Conservation (phyloP, 2,888 invertebrate genomes). For the Acleris cristana region DNA sequence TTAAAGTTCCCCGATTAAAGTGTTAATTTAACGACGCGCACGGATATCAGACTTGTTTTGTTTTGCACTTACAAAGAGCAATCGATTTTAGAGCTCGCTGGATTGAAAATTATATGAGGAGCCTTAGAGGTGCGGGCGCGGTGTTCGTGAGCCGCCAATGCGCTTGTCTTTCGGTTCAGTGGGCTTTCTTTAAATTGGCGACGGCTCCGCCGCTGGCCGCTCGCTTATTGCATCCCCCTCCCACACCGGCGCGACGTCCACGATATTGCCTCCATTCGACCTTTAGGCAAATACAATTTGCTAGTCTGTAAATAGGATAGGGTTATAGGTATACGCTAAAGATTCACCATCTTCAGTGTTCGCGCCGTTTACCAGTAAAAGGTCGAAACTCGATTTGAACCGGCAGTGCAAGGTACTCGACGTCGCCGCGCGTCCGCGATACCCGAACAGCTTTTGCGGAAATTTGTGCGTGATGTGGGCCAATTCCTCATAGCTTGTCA, state of each 20-base stretch:
- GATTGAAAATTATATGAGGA: slow-evolving; percentile 83
- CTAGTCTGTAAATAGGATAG: slow-evolving; percentile 77
- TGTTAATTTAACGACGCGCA: slow-evolving; percentile 65
- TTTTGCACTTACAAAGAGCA: slow-evolving; percentile 81
- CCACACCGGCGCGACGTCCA: slow-evolving; percentile 78
- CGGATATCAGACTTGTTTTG: slow-evolving; percentile 63
- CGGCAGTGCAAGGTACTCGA: slow-evolving; percentile 47
- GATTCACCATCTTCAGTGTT: slow-evolving; percentile 53
- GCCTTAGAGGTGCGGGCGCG: slow-evolving; percentile 73
- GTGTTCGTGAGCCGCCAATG: slow-evolving; percentile 81
- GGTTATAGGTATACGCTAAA: slow-evolving; percentile 74
- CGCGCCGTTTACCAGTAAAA: slow-evolving; percentile 64
- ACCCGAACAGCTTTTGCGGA: slow-evolving; percentile 49
- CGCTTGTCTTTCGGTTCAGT: slow-evolving; percentile 85
- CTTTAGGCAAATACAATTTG: slow-evolving; percentile 82
- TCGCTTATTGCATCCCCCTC: slow-evolving; percentile 81
- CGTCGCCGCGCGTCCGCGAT: slow-evolving; percentile 53
- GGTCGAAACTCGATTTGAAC: slow-evolving; percentile 73
- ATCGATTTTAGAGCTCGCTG: slow-evolving; percentile 83
- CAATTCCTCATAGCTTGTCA: slow-evolving; percentile 73
- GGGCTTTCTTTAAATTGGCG: slow-evolving; percentile 85
- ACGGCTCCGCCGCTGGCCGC: slow-evolving; percentile 78
- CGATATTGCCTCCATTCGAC: slow-evolving; percentile 82
- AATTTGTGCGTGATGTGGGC: slow-evolving; percentile 76
- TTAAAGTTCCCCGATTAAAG: slow-evolving; percentile 50